Percentiles rank a stretch among this genome's conserved stretches.
phyloP scores from a whole-genome alignment of 2,113 vertebrate genomes.

The Paracanthobrama guichenoti region DNA sequence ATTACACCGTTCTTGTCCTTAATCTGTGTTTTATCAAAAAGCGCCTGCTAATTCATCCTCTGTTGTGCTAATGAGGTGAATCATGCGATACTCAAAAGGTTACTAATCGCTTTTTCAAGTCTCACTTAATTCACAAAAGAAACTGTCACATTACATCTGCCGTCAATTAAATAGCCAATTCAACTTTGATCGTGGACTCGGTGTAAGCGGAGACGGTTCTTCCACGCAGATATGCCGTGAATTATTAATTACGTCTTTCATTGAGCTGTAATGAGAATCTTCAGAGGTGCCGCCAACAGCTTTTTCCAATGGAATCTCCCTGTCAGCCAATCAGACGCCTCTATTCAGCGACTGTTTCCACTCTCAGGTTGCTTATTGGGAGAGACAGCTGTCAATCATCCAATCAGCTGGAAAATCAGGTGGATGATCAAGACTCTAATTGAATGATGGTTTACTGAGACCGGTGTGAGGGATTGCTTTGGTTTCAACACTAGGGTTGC shows the following conservation, averaged over 20 bases:
- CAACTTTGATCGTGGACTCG: not conserved
- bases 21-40: slow-evolving; percentile 32
- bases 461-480: not conserved
- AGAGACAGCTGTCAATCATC: slow-evolving; percentile 24
- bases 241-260: slow-evolving; percentile 9
- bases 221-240: not conserved
- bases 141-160: slow-evolving; percentile 14
- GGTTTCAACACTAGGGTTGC: not conserved
- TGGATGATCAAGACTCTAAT: not conserved
- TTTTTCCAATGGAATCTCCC: not conserved
- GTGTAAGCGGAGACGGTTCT: slow-evolving; percentile 17
- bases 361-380: not conserved
- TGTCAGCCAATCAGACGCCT: slow-evolving; percentile 16
- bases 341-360: not conserved
- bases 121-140: slow-evolving; percentile 31
- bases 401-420: not conserved
- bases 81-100: not conserved
- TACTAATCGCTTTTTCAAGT: slow-evolving; percentile 4
- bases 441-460: not conserved
- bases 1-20: slow-evolving; percentile 24
- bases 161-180: not conserved
- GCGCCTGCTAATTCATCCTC: slow-evolving; percentile 26
- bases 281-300: too few species aligned
- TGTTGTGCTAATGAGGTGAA: slow-evolving; percentile 32
- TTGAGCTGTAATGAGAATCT: slow-evolving; percentile 16